These are phyloP conservation scores for Conus canariensis DNA, from an alignment of 2,888 invertebrate genomes.

Conservation along the genomic window DNA sequence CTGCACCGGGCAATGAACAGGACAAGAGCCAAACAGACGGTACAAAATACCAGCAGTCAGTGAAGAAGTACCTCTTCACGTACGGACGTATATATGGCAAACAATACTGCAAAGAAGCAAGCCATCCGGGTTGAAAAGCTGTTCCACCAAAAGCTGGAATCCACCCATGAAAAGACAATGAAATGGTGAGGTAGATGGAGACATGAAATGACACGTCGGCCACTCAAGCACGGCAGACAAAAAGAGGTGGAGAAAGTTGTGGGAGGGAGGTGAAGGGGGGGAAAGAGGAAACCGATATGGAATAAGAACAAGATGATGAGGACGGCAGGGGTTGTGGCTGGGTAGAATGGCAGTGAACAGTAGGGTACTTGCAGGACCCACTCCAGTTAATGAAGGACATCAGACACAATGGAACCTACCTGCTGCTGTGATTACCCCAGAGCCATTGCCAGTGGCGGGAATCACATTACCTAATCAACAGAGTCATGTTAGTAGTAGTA, in stretches of 20 bases:
- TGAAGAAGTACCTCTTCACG: background rate
- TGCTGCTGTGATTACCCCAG: slow-evolving; percentile 29
- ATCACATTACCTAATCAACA: slow-evolving; percentile 42
- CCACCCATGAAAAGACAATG: background rate
- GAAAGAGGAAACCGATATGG: too few species aligned
- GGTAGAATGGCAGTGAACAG: background rate
- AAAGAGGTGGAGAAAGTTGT: background rate
- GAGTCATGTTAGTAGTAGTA: slow-evolving; percentile 35
- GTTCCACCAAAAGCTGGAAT: background rate
- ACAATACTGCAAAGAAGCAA: slow-evolving; percentile 30
- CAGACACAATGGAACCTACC: slow-evolving; percentile 29
- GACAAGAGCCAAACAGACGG: background rate
- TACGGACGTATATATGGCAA: background rate
- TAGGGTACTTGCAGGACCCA: background rate
- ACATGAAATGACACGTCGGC: background rate
- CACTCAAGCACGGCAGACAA: slow-evolving; percentile 15
- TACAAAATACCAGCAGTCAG: background rate
- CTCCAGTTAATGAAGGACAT: background rate
- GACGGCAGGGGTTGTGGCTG: background rate
- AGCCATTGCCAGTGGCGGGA: slow-evolving; percentile 42
- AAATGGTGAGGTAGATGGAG: background rate
- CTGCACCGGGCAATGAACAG: too few species aligned
- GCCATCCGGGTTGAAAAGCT: background rate
- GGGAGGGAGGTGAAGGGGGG: background rate
- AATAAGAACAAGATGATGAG: too few species aligned